A percentile compares a stretch with the other conserved stretches of the same genome.
phyloP scores from a whole-genome alignment of 2,888 invertebrate species.

The Spilosoma lubricipeda region DNA sequence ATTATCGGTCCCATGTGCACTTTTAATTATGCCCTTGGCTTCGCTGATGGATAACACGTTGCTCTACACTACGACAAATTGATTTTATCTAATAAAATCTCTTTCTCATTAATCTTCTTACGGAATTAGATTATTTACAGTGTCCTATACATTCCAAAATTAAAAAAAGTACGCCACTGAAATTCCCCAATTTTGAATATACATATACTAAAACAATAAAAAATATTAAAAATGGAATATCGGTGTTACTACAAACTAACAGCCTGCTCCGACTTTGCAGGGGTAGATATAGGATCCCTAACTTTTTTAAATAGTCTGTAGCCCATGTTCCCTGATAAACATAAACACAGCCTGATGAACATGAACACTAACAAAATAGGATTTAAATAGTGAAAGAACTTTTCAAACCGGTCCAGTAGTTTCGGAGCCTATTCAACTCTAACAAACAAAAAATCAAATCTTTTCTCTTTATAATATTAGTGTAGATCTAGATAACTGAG shows the following conservation, averaged over 20 bases:
- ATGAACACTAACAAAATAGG: no score
- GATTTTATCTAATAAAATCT: constrained; percentile 41
- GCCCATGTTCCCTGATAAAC: no score
- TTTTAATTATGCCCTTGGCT: constrained; percentile 42
- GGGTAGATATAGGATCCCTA: no score
- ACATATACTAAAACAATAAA: no score
- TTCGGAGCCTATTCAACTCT: no score
- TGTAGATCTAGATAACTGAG: neutral
- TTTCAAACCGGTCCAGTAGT: no score
- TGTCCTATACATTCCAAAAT: neutral
- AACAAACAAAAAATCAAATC: no score
- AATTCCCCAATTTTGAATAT: neutral
- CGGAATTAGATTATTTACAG: constrained; percentile 2
- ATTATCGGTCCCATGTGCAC: constrained; percentile 40
- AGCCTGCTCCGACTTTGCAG: no score
- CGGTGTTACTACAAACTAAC: neutral
- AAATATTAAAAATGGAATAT: neutral
- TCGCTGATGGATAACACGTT: constrained; percentile 50
- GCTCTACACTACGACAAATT: constrained; percentile 33
- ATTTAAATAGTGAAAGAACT: no score
- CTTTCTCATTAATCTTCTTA: constrained; percentile 18
- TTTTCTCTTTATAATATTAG: no score
- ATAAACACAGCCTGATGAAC: no score
- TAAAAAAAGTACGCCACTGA: neutral
- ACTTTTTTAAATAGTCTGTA: no score